A percentile compares a stretch with the other conserved stretches of the same genome.
Conservation (phyloP, 2,797 vertebrate species). For the Notoglanidium macrostoma region DNA sequence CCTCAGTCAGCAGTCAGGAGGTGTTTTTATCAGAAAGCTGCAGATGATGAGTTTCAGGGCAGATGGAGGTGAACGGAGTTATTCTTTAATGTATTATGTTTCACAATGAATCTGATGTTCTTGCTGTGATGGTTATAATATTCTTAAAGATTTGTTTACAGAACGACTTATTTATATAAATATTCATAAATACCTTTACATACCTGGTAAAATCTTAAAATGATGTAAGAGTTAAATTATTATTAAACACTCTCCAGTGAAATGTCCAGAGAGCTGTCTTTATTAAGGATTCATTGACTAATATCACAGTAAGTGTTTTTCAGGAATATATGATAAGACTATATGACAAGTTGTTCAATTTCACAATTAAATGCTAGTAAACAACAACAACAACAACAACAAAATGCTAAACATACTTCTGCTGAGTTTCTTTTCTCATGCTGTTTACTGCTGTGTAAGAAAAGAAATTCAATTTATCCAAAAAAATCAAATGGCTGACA, state of each 20-base stretch:
- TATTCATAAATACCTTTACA: neutral
- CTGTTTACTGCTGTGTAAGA: too few species aligned
- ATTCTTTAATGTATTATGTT: neutral
- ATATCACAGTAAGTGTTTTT: neutral
- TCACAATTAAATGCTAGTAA: neutral
- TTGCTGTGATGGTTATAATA: neutral
- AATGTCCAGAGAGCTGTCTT: neutral
- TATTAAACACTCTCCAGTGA: neutral
- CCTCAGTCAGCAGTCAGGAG: neutral
- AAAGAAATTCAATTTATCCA: neutral
- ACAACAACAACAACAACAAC: neutral
- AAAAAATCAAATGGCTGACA: neutral
- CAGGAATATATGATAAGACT: too few species aligned
- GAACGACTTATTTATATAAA: neutral
- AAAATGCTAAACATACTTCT: neutral
- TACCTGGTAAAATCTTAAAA: neutral
- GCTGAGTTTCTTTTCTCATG: neutral
- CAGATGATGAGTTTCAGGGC: neutral
- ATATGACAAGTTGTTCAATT: neutral
- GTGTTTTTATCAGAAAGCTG: constrained; percentile 17
- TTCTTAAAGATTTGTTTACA: neutral
- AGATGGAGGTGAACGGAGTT: neutral
- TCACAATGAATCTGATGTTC: neutral
- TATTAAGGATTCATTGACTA: neutral
- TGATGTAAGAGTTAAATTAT: neutral